phyloP scores from a whole-genome alignment of 2,113 vertebrate species.

The Myotis davidii region DNA sequence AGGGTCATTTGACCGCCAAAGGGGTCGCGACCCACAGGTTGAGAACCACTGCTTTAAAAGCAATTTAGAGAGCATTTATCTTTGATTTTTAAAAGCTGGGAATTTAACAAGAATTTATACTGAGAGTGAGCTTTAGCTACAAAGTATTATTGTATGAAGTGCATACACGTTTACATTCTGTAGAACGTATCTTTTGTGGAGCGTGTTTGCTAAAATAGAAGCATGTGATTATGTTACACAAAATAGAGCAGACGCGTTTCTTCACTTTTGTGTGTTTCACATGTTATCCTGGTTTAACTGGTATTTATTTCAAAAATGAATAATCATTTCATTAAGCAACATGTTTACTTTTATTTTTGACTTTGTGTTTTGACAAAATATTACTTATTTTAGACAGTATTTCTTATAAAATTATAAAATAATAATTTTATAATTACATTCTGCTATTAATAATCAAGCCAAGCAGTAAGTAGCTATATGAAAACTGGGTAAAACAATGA shows the following conservation, averaged over 20 bases:
- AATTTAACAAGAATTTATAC: neutral
- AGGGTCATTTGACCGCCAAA: no score
- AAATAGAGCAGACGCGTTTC: neutral
- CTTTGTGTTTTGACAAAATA: conserved; percentile 29
- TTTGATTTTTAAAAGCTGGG: conserved; percentile 22
- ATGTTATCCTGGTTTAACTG: neutral
- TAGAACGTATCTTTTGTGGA: neutral
- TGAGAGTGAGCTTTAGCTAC: neutral
- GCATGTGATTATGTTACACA: neutral
- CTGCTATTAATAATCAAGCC: conserved; percentile 14
- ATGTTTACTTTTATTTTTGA: neutral
- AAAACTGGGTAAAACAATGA: neutral
- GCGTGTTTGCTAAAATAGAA: neutral
- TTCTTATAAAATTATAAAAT: conserved; percentile 50
- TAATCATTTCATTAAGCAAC: neutral
- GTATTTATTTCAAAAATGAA: neutral
- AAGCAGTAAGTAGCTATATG: neutral
- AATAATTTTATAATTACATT: conserved; percentile 8
- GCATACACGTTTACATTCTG: neutral
- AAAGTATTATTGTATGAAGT: neutral
- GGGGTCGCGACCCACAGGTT: no score
- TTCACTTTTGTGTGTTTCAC: neutral
- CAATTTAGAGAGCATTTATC: neutral
- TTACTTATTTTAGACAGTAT: neutral
- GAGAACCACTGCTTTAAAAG: neutral